Evolutionary conservation across 2,113 vertebrate genomes (phyloP).

Genomic region (Amphilophus citrinellus): DNA sequence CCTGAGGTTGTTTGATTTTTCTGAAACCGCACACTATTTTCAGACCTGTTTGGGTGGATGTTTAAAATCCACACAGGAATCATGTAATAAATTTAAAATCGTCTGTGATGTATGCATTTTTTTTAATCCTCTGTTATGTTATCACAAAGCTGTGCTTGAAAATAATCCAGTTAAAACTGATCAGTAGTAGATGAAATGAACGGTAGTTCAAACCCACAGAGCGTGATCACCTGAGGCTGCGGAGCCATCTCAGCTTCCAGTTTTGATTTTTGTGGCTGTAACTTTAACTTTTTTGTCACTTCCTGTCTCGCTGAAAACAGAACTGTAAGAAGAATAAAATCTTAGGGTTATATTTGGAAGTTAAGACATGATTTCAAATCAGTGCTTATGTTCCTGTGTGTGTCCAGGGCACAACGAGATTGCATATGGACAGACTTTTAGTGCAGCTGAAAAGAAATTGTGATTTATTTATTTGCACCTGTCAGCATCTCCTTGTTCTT

Average conservation of each 20-base stretch:
- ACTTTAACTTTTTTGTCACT: background rate
- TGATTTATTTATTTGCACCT: no score
- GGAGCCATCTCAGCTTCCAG: background rate
- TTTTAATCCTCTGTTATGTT: background rate
- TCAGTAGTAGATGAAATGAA: background rate
- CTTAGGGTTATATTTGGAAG: background rate
- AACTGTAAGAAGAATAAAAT: background rate
- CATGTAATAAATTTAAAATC: no score
- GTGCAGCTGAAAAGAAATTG: background rate
- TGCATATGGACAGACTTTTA: background rate
- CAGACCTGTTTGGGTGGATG: background rate
- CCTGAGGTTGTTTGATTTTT: conserved; percentile 19
- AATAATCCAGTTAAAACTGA: background rate
- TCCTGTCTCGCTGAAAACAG: background rate
- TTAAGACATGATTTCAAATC: background rate
- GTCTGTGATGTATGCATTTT: background rate
- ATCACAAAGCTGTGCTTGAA: conserved; percentile 6
- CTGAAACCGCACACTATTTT: background rate
- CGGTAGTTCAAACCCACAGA: background rate
- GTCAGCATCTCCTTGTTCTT: background rate
- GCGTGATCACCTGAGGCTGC: background rate
- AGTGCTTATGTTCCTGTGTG: background rate
- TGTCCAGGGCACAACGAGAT: background rate
- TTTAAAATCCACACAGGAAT: background rate
- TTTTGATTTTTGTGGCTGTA: background rate